Base-by-base conservation (phyloP, 2,113 vertebrate genomes). In the Bos indicus region DNA sequence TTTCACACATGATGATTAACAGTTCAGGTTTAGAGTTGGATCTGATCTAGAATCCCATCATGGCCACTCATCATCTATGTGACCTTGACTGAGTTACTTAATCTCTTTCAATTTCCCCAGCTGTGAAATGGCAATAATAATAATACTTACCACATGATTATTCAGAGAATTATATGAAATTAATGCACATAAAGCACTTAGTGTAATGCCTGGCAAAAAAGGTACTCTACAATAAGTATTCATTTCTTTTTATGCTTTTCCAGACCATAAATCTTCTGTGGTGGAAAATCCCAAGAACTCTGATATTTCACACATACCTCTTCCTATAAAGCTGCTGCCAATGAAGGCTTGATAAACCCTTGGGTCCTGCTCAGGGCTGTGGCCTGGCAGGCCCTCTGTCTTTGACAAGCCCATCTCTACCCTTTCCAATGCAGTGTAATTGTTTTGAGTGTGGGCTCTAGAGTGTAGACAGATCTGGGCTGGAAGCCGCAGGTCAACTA, bases 241-340 rank as follows among this genome's bases (percentile, higher is more conserved):
- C 96, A n/a, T 90, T 97, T 85, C 36, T 7, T 81, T 94, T 67
- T 54, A 71, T 95, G 46, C 33, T 92, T 96, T 91, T 30, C 40
- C 28, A 95, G 36, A 87, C 57, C 57, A 94, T n/a, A 14, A 91
- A 93, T 59, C 46, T 59, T 86, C 17, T 71, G 17, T 60, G 36
- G 59, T 54, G 7, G 88, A 77, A 95, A 96, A 95, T 54, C 19
- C 11, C 33, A 96, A n/a, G 33, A 67, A 17, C 51, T 71, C 23
- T 84, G 54, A 90, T 94, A 33, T 90, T 81, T 95, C 36, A 82
- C 36, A 90, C 17, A 71, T 43, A 71, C 7, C 52, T 86, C 80
- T 77, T 64, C 59, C 40, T 36, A 43, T 92, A 86, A 88, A 26
- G 21, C 46, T 84, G 21, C 40, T 95, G 90, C n/a, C 56, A 88